phyloP scores from a whole-genome alignment of 1,140 invertebrate genomes.

The Caenorhabditis tropicalis region DNA sequence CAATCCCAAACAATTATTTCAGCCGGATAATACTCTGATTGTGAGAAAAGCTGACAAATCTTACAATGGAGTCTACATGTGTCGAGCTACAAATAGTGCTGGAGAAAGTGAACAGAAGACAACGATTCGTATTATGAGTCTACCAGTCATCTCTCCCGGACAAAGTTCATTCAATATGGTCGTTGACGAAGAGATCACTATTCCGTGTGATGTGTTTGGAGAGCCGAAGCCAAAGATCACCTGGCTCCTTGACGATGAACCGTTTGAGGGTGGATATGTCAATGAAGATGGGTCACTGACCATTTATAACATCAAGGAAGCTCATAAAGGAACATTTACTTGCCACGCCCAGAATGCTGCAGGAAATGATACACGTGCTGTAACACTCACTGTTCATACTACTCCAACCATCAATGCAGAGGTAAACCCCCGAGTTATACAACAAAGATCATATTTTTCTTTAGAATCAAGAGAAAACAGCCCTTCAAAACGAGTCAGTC shows the following conservation, averaged over 20 bases:
- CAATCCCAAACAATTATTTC: slow-evolving; percentile 40
- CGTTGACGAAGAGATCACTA: slow-evolving; percentile 57
- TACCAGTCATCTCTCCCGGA: slow-evolving; percentile 59
- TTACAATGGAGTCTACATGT: slow-evolving; percentile 73
- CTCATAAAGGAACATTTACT: slow-evolving; percentile 62
- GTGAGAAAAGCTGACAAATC: slow-evolving; percentile 72
- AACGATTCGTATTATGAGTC: slow-evolving; percentile 51
- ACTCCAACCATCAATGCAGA: slow-evolving; percentile 64
- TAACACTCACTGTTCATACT: slow-evolving; percentile 66
- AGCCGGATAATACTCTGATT: slow-evolving; percentile 73
- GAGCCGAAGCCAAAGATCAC: slow-evolving; percentile 63
- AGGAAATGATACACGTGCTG: slow-evolving; percentile 62
- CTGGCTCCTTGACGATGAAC: slow-evolving; percentile 58
- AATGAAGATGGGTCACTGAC: slow-evolving; percentile 64
- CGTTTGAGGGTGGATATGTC: slow-evolving; percentile 56
- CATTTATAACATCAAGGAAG: slow-evolving; percentile 63
- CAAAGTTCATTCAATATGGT: slow-evolving; percentile 66
- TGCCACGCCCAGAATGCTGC: slow-evolving; percentile 65
- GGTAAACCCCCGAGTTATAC: not conserved
- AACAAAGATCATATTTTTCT: not conserved
- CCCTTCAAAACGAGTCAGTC: slow-evolving; percentile 63
- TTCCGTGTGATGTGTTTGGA: slow-evolving; percentile 64
- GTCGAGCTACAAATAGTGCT: slow-evolving; percentile 72
- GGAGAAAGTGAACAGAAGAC: slow-evolving; percentile 64
- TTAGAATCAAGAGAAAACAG: slow-evolving; percentile 51